Evolutionary conservation across 1,140 invertebrate genomes (phyloP), one percentile per base, ranked within the genome.

Genomic region (Anadara kagoshimensis): DNA sequence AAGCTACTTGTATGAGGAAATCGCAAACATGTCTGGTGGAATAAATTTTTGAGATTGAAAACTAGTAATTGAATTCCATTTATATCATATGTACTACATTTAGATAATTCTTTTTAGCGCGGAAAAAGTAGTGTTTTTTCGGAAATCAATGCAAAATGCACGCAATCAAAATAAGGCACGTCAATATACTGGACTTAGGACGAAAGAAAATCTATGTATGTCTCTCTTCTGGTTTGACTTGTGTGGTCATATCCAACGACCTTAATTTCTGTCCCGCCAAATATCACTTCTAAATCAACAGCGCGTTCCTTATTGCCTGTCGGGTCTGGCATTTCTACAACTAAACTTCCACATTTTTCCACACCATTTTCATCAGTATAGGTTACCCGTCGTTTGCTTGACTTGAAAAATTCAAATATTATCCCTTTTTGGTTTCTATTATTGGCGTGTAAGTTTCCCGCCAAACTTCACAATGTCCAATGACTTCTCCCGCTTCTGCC

Each of bases 221-320:
- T 90, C 73, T 90, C 87, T 11, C 92, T 90, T 54, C 86, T 86
- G 59, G 89, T 90, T 43, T 90, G 90, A 14, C 91, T 91, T 0
- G 87, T 85, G 22, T 92, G 88, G 74, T 93, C 92, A 16, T 91
- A 85, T 2, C 91, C 92, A 45, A 89, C 90, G 0, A 92, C 91
- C 75, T 90, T 91, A 49, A 93, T 91, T 83, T 93, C 92, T 1
- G 92, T 93, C 47, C 91, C 91, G 0, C 92, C 92, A 83, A 93
- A 93, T 51, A 90, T 89, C 80, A 93, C 91, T 76, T 91, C 87
- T 0, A 91, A 88, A 75, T 91, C 90, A 61, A 92, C 92, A 83
- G 90, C 88, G 57, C 90, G 73, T 59, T 82, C 81, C 51, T 81
- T 79, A 64, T 81, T 83, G 7, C 83, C 82, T 5, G 84, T 85